Evolutionary conservation across 2,113 vertebrate genomes (phyloP), one percentile per base, ranked within the genome.

Genomic region (Antigone vipio): DNA sequence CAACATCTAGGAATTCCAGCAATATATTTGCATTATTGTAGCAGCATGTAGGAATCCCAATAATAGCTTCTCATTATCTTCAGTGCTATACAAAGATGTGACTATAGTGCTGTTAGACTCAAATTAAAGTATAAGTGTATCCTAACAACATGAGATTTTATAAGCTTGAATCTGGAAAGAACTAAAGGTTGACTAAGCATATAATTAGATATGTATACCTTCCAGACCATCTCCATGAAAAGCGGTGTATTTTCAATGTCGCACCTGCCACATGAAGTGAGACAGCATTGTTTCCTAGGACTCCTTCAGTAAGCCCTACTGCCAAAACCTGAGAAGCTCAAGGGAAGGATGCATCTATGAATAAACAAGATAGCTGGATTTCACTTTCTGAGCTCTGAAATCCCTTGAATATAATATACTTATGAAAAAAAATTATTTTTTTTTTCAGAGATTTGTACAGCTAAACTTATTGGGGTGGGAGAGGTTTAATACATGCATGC

Each of bases 61-160:
- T 67, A 95, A 93, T 53, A 89, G 49, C 32, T 92, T 74, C 88
- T 94, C 22, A 58, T 94, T 86, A 38, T 91, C 67, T 72, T 83
- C 78, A 80, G 24, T 62, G 50, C 59, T 60, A 38, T 66, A 40
- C 45, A 68, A 88, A 90, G 29, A 79, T 35, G 34, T 80, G 49
- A 59, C 81, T 76, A 6, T 29, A 75, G 63, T 38, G 22, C n/a
- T 83, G n/a, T 72, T 56, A 45, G 75, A 45, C 50, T 91, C 62
- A 62, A 95, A 87, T 84, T 55, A 18, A 82, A 88, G 38, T 79
- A 44, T 34, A 85, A 76, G 53, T 3, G 1, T 63, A 44, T 62
- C 64, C 64, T 92, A 81, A 74, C 35, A 56, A 49, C 23, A n/a
- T 19, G 27, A 74, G 32, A 68, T 91, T 93, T 75, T 68, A 27